phyloP scores from a whole-genome alignment of 37 sponge, comb jelly and placozoan genomes.

The Beroe ovata region DNA sequence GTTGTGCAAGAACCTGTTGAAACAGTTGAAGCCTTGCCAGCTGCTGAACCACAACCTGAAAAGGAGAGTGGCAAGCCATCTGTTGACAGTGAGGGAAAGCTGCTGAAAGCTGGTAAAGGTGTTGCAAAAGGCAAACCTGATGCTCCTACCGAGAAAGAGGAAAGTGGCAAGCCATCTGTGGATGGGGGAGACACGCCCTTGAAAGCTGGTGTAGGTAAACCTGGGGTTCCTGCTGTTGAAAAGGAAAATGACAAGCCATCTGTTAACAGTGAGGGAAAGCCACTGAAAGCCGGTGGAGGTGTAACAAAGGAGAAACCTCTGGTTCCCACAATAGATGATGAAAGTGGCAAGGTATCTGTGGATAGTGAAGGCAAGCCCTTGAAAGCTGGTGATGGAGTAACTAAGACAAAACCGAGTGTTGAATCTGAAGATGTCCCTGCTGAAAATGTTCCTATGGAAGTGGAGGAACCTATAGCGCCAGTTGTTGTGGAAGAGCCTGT shows the following conservation, averaged over 20 bases:
- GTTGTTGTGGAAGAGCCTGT: background rate
- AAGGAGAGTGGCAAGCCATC: background rate
- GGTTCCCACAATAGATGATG: too few species aligned
- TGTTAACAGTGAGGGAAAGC: background rate
- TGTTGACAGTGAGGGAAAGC: background rate
- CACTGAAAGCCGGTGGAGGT: background rate
- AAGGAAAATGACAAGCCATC: background rate
- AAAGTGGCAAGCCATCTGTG: background rate
- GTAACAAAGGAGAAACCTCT: background rate
- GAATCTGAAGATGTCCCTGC: too few species aligned
- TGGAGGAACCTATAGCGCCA: background rate
- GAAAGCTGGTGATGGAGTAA: too few species aligned
- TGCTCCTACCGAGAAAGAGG: too few species aligned
- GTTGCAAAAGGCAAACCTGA: background rate
- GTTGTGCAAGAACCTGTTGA: too few species aligned
- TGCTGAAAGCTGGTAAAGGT: background rate
- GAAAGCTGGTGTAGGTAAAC: background rate
- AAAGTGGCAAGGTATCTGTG: too few species aligned
- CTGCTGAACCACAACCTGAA: background rate
- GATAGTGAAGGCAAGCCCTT: too few species aligned
- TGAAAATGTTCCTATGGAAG: background rate
- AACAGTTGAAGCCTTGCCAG: background rate
- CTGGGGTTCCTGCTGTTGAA: background rate
- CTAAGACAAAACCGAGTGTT: too few species aligned
- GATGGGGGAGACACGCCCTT: background rate